Conservation (phyloP, 2,888 invertebrate genomes). For the Phyllotreta cruciferae region DNA sequence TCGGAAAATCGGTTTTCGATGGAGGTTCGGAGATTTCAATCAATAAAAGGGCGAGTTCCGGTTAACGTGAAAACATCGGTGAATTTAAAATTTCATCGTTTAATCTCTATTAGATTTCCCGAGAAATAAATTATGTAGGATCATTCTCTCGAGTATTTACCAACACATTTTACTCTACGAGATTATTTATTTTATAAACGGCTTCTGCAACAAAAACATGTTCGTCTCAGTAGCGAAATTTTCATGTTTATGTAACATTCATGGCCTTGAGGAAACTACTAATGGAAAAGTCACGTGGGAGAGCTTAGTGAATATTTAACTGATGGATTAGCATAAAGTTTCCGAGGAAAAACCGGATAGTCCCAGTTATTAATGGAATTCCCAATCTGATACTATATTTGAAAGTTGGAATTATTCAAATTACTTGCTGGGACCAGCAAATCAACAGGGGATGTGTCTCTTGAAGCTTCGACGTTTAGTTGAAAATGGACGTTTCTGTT, state of each 20-base stretch:
- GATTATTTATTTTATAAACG: no score
- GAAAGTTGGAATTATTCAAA: constrained; percentile 33
- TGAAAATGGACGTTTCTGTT: neutral
- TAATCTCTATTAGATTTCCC: no score
- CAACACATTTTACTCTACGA: no score
- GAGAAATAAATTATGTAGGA: no score
- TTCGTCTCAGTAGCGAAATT: constrained; percentile 12
- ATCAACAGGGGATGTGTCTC: neutral
- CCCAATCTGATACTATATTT: constrained; percentile 24
- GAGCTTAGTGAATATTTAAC: constrained; percentile 36
- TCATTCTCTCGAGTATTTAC: no score
- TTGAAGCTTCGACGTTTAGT: neutral
- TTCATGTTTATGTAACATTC: constrained; percentile 34
- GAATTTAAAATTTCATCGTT: no score
- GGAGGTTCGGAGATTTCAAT: constrained; percentile 6
- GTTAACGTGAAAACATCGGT: no score
- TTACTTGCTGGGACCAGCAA: constrained; percentile 3
- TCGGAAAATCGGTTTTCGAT: neutral
- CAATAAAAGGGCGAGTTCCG: neutral
- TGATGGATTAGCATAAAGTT: constrained; percentile 36
- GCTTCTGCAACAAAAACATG: no score
- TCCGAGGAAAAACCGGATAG: constrained; percentile 32
- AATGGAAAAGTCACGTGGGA: constrained; percentile 34
- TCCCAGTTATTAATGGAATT: constrained; percentile 33
- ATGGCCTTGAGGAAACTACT: constrained; percentile 32